Evolutionary conservation across 2,797 vertebrate species (phyloP), one percentile per base, ranked within the genome.

Genomic region (Choloepus didactylus): DNA sequence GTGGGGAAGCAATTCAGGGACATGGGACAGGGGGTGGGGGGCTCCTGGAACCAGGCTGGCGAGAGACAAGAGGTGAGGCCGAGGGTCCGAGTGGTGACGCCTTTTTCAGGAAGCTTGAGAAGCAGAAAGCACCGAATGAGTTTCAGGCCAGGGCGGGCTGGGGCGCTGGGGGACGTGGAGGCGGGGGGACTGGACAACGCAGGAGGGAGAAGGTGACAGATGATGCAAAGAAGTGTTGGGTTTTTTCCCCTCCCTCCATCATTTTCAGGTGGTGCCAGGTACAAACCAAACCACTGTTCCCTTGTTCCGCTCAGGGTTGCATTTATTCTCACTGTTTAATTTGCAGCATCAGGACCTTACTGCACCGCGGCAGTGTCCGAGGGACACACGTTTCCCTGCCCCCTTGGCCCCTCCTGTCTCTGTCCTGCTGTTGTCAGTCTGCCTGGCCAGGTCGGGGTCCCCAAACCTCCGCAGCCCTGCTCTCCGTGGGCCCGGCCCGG

Each of bases 321-420:
- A 35, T 89, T 85, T 64, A 27, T 87, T 59, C 92, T 89, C 23
- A 9, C 19, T n/a, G 18, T 31, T 87, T 90, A 25, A 29, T n/a
- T 70, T 59, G 66, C 5, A 25, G 4, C 46, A 14, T 56, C 70
- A 14, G 69, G 49, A 31, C 27, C 81, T 51, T n/a, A 11, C 62
- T 25, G 19, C 1, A 12, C 54, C 1, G 0, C 41, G 16, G 44
- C 23, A 0, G 15, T 3, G 1, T 84, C 89, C 44, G 51, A 73
- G 67, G 51, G 38, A n/a, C 51, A 3, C 21, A 2, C n/a, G 38
- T 14, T 35, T 64, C 82, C 31, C 82, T 87, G 49, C 72, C 87
- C 49, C 70, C 21, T 46, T 60, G 49, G 9, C 15, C 21, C 27
- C 46, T 64, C 46, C 56, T 87, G 29, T 46, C 14, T 49, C 56